Base-by-base conservation (phyloP, 2,113 vertebrate species). In the Cathartes aura region DNA sequence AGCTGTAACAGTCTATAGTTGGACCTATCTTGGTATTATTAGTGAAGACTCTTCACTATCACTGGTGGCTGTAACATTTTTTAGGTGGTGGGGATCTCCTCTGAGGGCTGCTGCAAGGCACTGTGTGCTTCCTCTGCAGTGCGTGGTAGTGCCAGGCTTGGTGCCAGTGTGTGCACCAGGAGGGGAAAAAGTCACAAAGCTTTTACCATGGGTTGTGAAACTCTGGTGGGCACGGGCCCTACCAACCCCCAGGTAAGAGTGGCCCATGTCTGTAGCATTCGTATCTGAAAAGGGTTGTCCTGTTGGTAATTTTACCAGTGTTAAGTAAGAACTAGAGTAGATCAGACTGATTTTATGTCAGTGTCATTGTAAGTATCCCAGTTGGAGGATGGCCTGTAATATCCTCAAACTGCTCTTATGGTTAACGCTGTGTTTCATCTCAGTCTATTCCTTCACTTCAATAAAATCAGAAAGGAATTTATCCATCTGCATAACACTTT, bases 211-310 rank as follows among this genome's bases (percentile, higher is more conserved):
- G 16, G 5, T 11, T 68, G 27, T 73, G 52, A 52, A 72, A 34
- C 8, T 66, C 9, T 47, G 26, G 32, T 30, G 38, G 20, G 13
- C 19, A 32, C 8, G 14, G 42, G 19, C 9, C 23, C 21, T 36
- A 42, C 10, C 20, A 70, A 7, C 3, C 4, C 16, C 4, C 17
- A 68, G 12, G 22, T 67, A 50, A 79, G 20, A 60, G 23, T 11
- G 15, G 6, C 8, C 9, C 0, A 0, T 40, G 26, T 58, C 30
- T 70, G 9, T 58, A 71, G 8, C 9, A 16, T 58, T 73, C 1
- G 0, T 27, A 24, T 43, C 12, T 83, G 59, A 45, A 91, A 63
- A 83, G 6, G 7, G 8, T 40, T 70, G 22, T 42, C 22, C 23
- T 2, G 1, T 14, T 83, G 15, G 3, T 38, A 45, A 38, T 13